Conservation (phyloP, 2,797 vertebrate species). For the Tamandua tetradactyla region DNA sequence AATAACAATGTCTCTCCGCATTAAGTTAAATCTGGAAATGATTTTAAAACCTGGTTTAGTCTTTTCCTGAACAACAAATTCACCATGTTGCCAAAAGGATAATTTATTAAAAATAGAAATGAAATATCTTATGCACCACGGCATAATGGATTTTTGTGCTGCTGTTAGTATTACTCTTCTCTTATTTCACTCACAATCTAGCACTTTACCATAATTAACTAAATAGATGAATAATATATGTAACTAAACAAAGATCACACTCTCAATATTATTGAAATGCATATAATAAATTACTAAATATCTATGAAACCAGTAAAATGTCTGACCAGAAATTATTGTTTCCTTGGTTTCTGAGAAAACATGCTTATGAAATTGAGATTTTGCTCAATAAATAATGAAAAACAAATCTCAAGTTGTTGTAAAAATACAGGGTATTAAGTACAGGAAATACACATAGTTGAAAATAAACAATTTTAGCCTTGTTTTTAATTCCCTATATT, state of each 20-base stretch:
- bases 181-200: constrained; percentile 45
- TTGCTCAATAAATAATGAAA: background rate
- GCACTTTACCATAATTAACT: constrained; percentile 38
- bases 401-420: background rate
- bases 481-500: background rate
- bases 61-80: constrained; percentile 36
- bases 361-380: constrained; percentile 31
- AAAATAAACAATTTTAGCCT: constrained; percentile 15
- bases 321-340: constrained; percentile 48
- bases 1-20: background rate
- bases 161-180: background rate
- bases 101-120: constrained; percentile 64
- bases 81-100: constrained; percentile 4
- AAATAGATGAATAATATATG: constrained; percentile 46
- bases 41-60: constrained; percentile 40
- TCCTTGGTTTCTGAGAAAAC: constrained; percentile 59
- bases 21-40: constrained; percentile 28
- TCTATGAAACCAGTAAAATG: constrained; percentile 17
- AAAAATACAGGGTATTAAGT: background rate
- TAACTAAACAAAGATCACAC: constrained; percentile 40
- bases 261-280: constrained; percentile 55
- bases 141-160: constrained; percentile 5
- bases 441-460: background rate
- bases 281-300: constrained; percentile 34
- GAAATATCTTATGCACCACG: background rate